phyloP scores from a whole-genome alignment of 2,113 vertebrate genomes.

The Caracal caracal region DNA sequence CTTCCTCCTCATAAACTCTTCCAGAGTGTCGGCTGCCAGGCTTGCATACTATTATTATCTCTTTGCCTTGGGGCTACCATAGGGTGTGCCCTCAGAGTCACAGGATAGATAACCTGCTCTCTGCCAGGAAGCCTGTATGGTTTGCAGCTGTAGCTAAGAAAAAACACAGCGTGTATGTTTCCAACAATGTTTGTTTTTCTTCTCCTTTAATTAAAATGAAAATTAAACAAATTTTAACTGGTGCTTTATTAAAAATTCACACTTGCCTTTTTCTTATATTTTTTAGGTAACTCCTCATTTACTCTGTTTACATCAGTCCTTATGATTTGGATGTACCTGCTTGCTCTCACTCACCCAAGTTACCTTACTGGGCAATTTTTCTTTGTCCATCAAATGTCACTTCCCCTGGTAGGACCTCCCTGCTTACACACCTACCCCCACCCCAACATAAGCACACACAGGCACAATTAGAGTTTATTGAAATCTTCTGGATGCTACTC shows the following conservation, averaged over 20 bases:
- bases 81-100: constrained; percentile 77
- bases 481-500: neutral
- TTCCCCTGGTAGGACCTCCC: neutral
- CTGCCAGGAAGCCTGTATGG: constrained; percentile 58
- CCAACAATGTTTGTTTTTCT: neutral
- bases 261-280: neutral
- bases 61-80: constrained; percentile 80
- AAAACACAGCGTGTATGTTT: neutral
- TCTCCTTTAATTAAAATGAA: neutral
- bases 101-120: constrained; percentile 80
- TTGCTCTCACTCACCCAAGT: neutral
- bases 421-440: neutral
- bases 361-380: neutral
- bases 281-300: neutral
- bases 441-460: no score
- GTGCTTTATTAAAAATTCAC: constrained; percentile 29
- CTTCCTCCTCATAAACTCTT: constrained; percentile 93
- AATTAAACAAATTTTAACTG: neutral
- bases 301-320: neutral
- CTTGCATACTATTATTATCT: constrained; percentile 85
- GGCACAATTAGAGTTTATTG: neutral
- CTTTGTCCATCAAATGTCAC: neutral
- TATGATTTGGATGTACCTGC: neutral
- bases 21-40: constrained; percentile 87
- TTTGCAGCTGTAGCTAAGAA: constrained; percentile 36